Base-by-base conservation (phyloP, 2,797 vertebrate species). In the Halcyon smyrnensis region DNA sequence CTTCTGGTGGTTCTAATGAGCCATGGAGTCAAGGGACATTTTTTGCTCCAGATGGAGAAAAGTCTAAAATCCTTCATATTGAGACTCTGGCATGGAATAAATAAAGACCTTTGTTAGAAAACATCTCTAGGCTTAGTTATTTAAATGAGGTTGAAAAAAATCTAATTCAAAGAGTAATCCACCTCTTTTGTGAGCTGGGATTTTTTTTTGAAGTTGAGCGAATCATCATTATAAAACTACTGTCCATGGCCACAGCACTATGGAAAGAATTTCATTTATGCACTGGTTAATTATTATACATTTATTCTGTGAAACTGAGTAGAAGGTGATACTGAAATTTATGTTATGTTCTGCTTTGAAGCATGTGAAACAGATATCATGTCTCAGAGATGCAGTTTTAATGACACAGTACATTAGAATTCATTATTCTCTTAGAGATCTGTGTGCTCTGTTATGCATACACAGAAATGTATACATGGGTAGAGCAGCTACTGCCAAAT, bases 391-490 rank as follows among this genome's bases (percentile, higher is more conserved):
- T 62, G 20, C 53, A 75, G 19, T 81, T 96, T 94, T 88, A 94
- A 75, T 87, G 69, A 86, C 56, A 46, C 6, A 84, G 11, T 69
- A 53, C 32, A 69, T 93, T 87, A 84, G 50, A 95, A 93, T 87
- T 90, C 90, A 69, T 90, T 76, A 78, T 86, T 95, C 45, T 90
- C 46, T 91, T 87, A 84, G 80, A 90, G 18, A 88, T 53, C 56
- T 68, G 20, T 64, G 48, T 64, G 32, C 46, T 86, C 25, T 84
- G 34, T 79, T 87, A 64, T 39, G 57, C 65, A 74, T 48, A 64
- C 39, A 78, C 20, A 84, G 88, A 88, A 78, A 75, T n/a, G 27
- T 11, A 54, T 82, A 43, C 39, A 50, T 51, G 41, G 25, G 13
- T 94, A 50, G 11, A 62, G 62, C 41, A 75, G 90, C 64, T 50